A percentile compares a stretch with the other conserved stretches of the same genome.
Evolutionary conservation across 2,888 invertebrate genomes (phyloP).

Genomic region (Plagodis pulveraria): DNA sequence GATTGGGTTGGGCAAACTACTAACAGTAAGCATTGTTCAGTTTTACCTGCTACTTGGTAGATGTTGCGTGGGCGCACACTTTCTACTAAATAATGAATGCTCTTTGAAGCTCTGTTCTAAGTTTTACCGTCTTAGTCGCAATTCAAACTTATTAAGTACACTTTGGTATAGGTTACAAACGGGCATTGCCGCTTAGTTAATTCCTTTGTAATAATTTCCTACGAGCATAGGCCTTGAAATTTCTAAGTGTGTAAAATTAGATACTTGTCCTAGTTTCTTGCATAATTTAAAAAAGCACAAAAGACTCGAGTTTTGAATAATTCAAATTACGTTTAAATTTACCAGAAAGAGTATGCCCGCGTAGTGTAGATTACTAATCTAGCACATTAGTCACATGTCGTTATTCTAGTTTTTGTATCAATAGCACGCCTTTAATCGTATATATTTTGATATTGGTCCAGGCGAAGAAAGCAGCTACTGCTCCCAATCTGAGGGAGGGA

Average conservation of each 20-base stretch:
- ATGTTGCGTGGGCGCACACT: not conserved
- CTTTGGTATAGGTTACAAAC: no score
- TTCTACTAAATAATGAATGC: not conserved
- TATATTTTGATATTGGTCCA: slow-evolving; percentile 38
- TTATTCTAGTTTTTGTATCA: not conserved
- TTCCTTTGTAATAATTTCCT: no score
- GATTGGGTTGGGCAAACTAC: slow-evolving; percentile 96
- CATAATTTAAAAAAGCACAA: not conserved
- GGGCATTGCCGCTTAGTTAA: no score
- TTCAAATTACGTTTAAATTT: not conserved
- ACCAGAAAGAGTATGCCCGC: slow-evolving; percentile 3
- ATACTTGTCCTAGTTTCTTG: not conserved
- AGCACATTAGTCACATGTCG: not conserved
- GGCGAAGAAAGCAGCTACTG: slow-evolving; percentile 93
- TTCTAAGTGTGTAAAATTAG: no score
- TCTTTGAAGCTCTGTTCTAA: no score
- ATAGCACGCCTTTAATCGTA: not conserved
- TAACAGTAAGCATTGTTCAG: slow-evolving; percentile 86
- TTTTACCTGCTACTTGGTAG: slow-evolving; percentile 20
- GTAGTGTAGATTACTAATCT: slow-evolving; percentile 10
- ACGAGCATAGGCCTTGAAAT: no score
- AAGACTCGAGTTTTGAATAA: not conserved
- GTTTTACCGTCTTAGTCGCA: no score
- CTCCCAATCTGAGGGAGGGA: slow-evolving; percentile 89
- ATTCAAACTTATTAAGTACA: no score